phyloP scores from a whole-genome alignment of 2,797 vertebrate species.

The Notamacropus eugenii region DNA sequence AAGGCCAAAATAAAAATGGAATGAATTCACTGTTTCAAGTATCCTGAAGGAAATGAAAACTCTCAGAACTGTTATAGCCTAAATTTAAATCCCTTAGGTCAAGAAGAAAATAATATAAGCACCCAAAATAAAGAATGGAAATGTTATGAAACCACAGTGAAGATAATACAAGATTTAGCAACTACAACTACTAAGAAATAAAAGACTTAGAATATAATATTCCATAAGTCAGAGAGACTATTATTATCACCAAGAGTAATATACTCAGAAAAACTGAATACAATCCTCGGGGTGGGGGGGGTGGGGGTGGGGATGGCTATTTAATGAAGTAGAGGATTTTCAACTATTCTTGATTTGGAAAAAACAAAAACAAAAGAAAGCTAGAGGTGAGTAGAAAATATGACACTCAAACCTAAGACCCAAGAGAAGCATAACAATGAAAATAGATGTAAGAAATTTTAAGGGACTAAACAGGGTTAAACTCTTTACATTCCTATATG shows the following conservation, averaged over 20 bases:
- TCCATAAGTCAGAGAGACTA: no score
- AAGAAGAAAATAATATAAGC: neutral
- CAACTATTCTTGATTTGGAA: no score
- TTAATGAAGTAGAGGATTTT: no score
- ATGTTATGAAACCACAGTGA: neutral
- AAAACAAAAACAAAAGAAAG: neutral
- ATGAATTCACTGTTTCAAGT: neutral
- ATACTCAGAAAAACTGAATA: no score
- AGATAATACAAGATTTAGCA: neutral
- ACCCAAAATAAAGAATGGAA: neutral
- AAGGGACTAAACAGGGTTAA: neutral
- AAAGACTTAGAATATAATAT: neutral
- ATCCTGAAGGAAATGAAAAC: neutral
- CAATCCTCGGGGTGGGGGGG: no score
- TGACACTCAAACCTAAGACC: neutral
- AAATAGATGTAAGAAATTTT: neutral
- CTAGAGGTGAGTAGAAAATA: neutral
- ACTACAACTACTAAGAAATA: neutral
- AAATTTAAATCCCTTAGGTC: neutral
- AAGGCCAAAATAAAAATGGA: neutral
- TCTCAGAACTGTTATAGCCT: neutral
- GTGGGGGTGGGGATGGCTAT: no score
- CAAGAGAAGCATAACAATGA: neutral
- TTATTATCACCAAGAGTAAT: no score
- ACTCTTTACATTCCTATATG: neutral